Percentiles rank a stretch among this genome's conserved stretches.
These are phyloP conservation scores for Tigriopus californicus DNA, from an alignment of 2,888 invertebrate genomes.

Conservation along the genomic window DNA sequence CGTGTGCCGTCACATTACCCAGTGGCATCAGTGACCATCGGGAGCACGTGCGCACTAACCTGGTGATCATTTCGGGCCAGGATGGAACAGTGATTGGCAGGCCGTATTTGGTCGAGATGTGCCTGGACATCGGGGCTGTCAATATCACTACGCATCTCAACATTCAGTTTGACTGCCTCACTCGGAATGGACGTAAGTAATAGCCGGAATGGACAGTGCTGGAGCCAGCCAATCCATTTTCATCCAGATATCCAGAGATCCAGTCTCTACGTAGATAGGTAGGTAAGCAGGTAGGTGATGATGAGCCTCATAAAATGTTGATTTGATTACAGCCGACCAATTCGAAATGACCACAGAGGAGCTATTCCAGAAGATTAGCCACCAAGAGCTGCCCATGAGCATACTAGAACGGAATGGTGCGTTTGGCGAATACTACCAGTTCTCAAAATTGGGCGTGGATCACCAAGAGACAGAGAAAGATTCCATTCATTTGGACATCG, in stretches of 20 bases:
- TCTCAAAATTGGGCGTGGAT: background rate
- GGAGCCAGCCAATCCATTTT: no score
- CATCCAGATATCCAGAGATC: no score
- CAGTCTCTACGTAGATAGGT: no score
- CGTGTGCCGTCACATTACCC: constrained; percentile 7
- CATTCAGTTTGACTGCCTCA: constrained; percentile 4
- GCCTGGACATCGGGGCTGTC: constrained; percentile 7
- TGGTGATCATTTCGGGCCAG: background rate
- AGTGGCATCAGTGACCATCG: constrained; percentile 4
- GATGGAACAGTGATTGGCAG: background rate
- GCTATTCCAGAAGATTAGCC: background rate
- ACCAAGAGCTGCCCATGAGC: background rate
- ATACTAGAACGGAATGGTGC: background rate
- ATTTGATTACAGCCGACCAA: constrained; percentile 2
- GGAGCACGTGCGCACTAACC: constrained; percentile 1
- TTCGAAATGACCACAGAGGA: constrained; percentile 7
- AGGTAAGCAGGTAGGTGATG: no score
- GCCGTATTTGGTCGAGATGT: background rate
- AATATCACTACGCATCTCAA: background rate
- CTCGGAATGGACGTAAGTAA: background rate
- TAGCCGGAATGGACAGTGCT: no score
- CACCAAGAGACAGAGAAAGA: background rate
- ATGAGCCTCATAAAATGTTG: background rate
- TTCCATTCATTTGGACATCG: constrained; percentile 1
- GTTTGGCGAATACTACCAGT: background rate